Evolutionary conservation across 2,797 vertebrate species (phyloP).

Genomic region (Avahi laniger): DNA sequence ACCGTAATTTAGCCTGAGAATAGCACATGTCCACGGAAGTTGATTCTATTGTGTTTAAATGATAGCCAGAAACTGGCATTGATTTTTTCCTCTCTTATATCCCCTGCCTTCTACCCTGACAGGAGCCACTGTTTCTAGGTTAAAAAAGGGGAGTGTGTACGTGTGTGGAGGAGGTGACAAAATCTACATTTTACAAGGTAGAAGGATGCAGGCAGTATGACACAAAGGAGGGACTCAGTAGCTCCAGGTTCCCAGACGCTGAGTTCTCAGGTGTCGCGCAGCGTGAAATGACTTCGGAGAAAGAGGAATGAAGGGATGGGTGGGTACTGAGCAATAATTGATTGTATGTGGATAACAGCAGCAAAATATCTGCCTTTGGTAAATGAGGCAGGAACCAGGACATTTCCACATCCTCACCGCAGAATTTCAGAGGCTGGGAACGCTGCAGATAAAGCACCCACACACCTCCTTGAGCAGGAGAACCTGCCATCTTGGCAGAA

Average conservation of each 20-base stretch:
- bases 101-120: slow-evolving; percentile 10
- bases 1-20: slow-evolving; percentile 42
- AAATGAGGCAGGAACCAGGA: not conserved
- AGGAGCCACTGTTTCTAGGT: slow-evolving; percentile 11
- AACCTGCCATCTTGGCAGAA: not conserved
- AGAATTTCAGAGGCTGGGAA: not conserved
- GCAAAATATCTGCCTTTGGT: not conserved
- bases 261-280: not conserved
- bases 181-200: slow-evolving; percentile 3
- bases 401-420: not conserved
- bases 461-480: not conserved
- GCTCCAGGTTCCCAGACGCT: not conserved
- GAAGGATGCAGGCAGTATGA: not conserved
- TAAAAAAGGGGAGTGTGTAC: not conserved
- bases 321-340: not conserved
- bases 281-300: not conserved
- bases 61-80: slow-evolving; percentile 60
- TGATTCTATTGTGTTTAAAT: slow-evolving; percentile 59
- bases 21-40: slow-evolving; percentile 52
- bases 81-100: slow-evolving; percentile 4
- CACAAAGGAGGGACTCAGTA: not conserved
- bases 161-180: not conserved
- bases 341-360: not conserved
- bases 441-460: not conserved
- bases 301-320: not conserved